Percentiles rank a stretch among this genome's conserved stretches.
Evolutionary conservation across 2,113 vertebrate species (phyloP).

Genomic region (Callipepla squamata): DNA sequence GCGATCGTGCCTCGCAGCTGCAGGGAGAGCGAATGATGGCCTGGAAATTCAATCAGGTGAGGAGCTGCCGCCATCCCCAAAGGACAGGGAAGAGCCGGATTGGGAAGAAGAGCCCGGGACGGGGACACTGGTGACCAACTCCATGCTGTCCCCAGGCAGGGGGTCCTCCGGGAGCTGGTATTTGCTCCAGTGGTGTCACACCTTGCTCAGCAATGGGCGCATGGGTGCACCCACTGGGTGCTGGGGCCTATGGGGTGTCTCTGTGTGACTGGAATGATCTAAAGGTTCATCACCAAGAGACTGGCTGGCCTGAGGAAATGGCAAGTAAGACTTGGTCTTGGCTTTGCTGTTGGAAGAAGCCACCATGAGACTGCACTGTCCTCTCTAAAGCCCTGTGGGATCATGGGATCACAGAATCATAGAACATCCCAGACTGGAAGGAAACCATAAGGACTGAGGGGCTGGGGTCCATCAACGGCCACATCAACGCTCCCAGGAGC

Average conservation of each 20-base stretch:
- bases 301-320: neutral
- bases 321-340: neutral
- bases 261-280: neutral
- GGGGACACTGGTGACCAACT: neutral
- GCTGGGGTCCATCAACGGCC: neutral
- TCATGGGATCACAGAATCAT: no score
- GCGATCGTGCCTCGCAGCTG: slow-evolving; percentile 84
- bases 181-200: neutral
- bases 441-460: neutral
- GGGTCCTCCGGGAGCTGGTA: neutral
- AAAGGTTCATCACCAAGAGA: neutral
- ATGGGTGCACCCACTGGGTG: neutral
- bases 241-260: neutral
- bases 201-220: no score
- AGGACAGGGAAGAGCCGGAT: slow-evolving; percentile 43
- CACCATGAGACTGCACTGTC: neutral
- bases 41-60: slow-evolving; percentile 86
- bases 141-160: neutral
- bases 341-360: neutral
- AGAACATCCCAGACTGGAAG: no score
- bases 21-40: slow-evolving; percentile 74
- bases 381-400: neutral
- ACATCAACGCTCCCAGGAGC: neutral
- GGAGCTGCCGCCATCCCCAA: slow-evolving; percentile 57
- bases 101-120: neutral